These are phyloP conservation scores for Pseudanteris insignis DNA, from an alignment of 2,888 invertebrate species.

Conservation along the genomic window DNA sequence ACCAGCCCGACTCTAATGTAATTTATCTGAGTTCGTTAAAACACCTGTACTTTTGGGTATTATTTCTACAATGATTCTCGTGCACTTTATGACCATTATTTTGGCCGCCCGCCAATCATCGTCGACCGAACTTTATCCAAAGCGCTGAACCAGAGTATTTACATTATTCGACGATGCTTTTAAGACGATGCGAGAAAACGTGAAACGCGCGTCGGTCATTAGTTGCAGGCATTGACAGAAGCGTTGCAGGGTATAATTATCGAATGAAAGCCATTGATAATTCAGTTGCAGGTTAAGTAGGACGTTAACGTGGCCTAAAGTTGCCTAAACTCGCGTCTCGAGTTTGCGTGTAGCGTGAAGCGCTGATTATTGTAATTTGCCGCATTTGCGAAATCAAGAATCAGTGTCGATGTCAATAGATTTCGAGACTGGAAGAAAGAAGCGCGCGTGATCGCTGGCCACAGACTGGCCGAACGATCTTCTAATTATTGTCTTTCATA, in stretches of 20 bases:
- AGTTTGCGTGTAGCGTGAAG: constrained; percentile 10
- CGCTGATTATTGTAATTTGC: constrained; percentile 23
- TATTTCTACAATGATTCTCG: too few species aligned
- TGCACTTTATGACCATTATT: too few species aligned
- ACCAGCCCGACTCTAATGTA: too few species aligned
- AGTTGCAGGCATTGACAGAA: neutral
- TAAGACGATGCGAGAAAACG: too few species aligned
- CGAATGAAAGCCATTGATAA: constrained; percentile 18
- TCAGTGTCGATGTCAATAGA: constrained; percentile 26
- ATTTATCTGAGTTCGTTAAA: too few species aligned
- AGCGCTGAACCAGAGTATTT: too few species aligned
- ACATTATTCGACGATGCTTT: too few species aligned
- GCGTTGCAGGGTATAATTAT: constrained; percentile 8
- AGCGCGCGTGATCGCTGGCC: constrained; percentile 1
- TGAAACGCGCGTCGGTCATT: too few species aligned
- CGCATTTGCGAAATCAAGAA: constrained; percentile 33
- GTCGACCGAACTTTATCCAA: too few species aligned
- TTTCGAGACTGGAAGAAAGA: constrained; percentile 9
- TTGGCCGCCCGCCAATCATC: too few species aligned
- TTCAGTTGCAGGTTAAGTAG: constrained; percentile 14
- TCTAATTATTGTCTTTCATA: constrained; percentile 42
- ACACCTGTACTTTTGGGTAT: too few species aligned
- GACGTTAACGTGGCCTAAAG: constrained; percentile 22
- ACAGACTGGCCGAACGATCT: constrained; percentile 5
- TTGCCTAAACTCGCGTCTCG: constrained; percentile 24